Base-by-base conservation (phyloP, 2,888 invertebrate species). In the Cheilosia variabilis region DNA sequence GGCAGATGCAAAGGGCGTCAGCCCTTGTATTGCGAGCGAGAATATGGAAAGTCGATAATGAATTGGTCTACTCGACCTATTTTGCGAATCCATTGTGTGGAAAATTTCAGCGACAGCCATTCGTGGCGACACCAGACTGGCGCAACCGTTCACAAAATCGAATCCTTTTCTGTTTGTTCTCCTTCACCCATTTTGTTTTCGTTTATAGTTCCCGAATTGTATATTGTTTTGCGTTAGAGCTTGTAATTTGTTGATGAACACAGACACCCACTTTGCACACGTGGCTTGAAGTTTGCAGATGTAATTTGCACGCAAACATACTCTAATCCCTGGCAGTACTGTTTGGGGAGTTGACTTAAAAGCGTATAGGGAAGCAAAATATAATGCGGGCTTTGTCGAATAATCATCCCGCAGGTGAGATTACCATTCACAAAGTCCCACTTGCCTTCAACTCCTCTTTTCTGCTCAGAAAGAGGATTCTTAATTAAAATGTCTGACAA, bases 401-500 rank as follows among this genome's bases (percentile, higher is more conserved):
- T 43, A 47, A 47, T 68, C 41, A 17, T 53, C 47, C 58, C 52
- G 22, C 50, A 53, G 58, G 60, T 66, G 17, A 72, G 43, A 73
- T 62, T 47, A 34, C 22, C 27, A 69, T 24, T 34, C 17, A 15
- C 24, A 17, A 43, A 63, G 60, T 65, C 45, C n/a, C 69, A 63
- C 60, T 72, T 45, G 62, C 57, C 43, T 57, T 66, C 57, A 68
- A 55, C 55, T 78, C 72, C 50, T 62, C 34, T 58, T 71, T 5
- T 65, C 63, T 15, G 43, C 57, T 72, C 60, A 55, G 53, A 41
- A 60, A 37, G 37, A 69, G 72, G 79, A 73, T 62, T 58, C 78
- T 78, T 83, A 83, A 84, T 84, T 84, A 80, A 84, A 84, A 73
- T 69, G 60, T 58, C 53, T 34, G 31, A 34, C 24, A 68, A 57